Percentiles rank a stretch among this genome's conserved stretches.
Evolutionary conservation across 2,888 invertebrate species (phyloP).

Genomic region (Strigamia maritima): DNA sequence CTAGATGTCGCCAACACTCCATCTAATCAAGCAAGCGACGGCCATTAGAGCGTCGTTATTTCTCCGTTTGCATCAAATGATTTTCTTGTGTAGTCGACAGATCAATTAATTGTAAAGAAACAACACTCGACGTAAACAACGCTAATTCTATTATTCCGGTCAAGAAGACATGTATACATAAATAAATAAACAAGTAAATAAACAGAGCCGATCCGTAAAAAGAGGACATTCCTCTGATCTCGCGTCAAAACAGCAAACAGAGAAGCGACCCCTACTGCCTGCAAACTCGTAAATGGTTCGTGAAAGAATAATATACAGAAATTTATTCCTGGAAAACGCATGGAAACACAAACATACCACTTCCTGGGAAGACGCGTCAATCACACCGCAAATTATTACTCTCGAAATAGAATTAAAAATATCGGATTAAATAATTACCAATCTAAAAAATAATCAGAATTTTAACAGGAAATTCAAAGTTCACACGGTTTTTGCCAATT

Average conservation of each 20-base stretch:
- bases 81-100: neutral
- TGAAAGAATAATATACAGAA: constrained; percentile 9
- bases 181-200: neutral
- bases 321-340: constrained; percentile 15
- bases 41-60: neutral
- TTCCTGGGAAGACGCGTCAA: constrained; percentile 6
- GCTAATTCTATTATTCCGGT: neutral
- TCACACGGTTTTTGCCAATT: neutral
- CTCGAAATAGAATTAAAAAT: neutral
- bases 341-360: constrained; percentile 1
- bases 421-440: too few species aligned
- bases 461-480: neutral
- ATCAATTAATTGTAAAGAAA: neutral
- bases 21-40: constrained; percentile 22
- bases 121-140: constrained; percentile 6
- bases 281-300: neutral
- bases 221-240: neutral
- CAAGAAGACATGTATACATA: neutral
- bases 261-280: neutral
- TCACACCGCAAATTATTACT: neutral
- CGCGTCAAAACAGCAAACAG: neutral
- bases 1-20: constrained; percentile 31
- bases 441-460: too few species aligned
- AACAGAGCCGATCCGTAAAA: neutral
- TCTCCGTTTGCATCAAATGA: constrained; percentile 15